Evolutionary conservation across 2,113 vertebrate species (phyloP).

Genomic region (Cheirogaleus medius): DNA sequence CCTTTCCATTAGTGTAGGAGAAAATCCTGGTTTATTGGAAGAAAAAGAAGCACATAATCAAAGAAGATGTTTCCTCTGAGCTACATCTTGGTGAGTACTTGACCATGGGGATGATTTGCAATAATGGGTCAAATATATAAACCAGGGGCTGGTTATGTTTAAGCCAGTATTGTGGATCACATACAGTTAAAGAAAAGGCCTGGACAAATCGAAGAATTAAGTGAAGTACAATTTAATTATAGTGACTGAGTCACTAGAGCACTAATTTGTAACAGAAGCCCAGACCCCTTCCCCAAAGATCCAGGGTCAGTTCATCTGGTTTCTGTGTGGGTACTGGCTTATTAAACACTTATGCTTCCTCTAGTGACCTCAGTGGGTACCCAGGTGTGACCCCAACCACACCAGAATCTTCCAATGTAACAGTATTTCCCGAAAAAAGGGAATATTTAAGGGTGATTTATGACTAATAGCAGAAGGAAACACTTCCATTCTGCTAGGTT

Average conservation of each 20-base stretch:
- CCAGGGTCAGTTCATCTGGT: background rate
- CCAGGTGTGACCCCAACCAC: background rate
- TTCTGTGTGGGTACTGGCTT: background rate
- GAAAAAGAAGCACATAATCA: background rate
- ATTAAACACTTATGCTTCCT: background rate
- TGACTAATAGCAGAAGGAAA: background rate
- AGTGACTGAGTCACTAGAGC: background rate
- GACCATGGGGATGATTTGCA: background rate
- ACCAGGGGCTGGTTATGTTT: background rate
- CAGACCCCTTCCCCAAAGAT: background rate
- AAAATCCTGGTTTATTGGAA: background rate
- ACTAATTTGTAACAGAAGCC: background rate
- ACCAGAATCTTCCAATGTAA: background rate
- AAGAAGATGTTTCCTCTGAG: background rate
- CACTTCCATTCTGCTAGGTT: background rate
- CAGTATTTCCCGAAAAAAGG: background rate
- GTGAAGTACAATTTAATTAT: background rate
- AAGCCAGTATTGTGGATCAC: background rate
- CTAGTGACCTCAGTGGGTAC: background rate
- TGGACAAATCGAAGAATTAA: background rate
- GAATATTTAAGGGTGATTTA: background rate
- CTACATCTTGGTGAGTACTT: background rate
- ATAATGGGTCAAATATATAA: background rate
- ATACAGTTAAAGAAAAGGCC: background rate
- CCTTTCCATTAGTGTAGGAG: background rate